Evolutionary conservation across 37 sponge, comb jelly and placozoan species (phyloP), one percentile per base, ranked within the genome.

Genomic region (Dysidea cf. avara): DNA sequence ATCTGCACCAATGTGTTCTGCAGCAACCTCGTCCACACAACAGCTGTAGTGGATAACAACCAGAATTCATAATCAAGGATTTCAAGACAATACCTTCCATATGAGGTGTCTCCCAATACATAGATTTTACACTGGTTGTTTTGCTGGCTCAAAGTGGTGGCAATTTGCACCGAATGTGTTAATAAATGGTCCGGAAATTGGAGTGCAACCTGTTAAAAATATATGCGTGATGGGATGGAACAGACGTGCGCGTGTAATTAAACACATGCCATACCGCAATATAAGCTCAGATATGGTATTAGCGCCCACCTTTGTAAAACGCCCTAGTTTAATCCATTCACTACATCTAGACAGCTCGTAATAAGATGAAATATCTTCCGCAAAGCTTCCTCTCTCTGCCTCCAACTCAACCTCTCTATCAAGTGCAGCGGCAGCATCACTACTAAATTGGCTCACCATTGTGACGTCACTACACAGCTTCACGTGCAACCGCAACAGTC

Each of bases 21-120:
- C 90, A 7, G 90, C 90, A 22, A 89, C 74, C 69, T 96, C 93
- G 82, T 96, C 96, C 39, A 96, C 89, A 96, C 96, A 96, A 66
- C 93, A 92, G 53, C 92, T 89, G 39, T 39, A 70, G 32, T 7
- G 54, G 56, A n/a, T 39, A 59, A n/a, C n/a, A n/a, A n/a, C n/a
- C 56, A 73, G 6, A 68, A 26, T 26, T 20, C 26, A 26, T 30
- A 61, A 58, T 34, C 9, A 13, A 26, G 0, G n/a, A 29, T n/a
- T 31, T 13, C n/a, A 65, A 46, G n/a, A 11, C 30, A 3, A 28
- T 20, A 91, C 92, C 87, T 91, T 26, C 92, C 92, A 53, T 91
- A 91, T 20, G 92, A 91, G 9, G 92, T 91, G 60, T 91, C 92
- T 31, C 83, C 92, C 12, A 91, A 74, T n/a, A 91, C 67, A 39